phyloP scores from a whole-genome alignment of 2,113 vertebrate species.

The Panurus biarmicus region DNA sequence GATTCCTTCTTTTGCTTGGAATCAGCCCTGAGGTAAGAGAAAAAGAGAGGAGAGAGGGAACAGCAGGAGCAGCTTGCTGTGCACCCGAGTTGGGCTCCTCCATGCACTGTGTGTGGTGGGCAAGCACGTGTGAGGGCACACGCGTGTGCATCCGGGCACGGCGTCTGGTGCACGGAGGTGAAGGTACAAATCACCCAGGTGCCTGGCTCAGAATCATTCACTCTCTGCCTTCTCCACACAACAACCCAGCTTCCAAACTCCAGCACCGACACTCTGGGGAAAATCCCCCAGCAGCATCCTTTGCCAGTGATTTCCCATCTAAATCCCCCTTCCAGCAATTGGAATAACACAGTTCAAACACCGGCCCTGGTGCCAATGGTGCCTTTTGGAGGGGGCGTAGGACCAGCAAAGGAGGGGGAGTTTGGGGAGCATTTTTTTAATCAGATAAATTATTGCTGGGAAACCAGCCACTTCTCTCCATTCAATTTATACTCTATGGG shows the following conservation, averaged over 20 bases:
- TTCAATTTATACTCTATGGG: constrained; percentile 63
- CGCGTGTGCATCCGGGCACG: background rate
- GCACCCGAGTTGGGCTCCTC: background rate
- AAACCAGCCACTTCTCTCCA: constrained; percentile 63
- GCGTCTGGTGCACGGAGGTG: background rate
- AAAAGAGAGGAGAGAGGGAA: background rate
- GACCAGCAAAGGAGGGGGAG: background rate
- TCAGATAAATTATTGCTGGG: constrained; percentile 61
- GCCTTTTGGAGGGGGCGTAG: background rate
- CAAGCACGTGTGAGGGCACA: background rate
- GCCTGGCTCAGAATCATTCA: constrained; percentile 15
- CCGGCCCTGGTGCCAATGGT: background rate
- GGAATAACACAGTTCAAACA: constrained; percentile 24
- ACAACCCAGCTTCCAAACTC: constrained; percentile 25
- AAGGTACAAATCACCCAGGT: background rate
- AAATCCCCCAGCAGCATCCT: background rate
- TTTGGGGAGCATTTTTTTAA: constrained; percentile 43
- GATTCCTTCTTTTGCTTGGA: background rate
- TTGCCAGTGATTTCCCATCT: constrained; percentile 13
- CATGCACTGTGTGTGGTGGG: accelerated
- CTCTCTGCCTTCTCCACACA: background rate
- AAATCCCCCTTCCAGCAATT: constrained; percentile 17
- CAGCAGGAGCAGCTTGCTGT: background rate
- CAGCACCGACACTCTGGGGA: background rate
- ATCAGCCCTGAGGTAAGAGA: background rate